These are phyloP conservation scores for Halictus ligatus DNA, from an alignment of 2,888 invertebrate species.

Conservation along the genomic window DNA sequence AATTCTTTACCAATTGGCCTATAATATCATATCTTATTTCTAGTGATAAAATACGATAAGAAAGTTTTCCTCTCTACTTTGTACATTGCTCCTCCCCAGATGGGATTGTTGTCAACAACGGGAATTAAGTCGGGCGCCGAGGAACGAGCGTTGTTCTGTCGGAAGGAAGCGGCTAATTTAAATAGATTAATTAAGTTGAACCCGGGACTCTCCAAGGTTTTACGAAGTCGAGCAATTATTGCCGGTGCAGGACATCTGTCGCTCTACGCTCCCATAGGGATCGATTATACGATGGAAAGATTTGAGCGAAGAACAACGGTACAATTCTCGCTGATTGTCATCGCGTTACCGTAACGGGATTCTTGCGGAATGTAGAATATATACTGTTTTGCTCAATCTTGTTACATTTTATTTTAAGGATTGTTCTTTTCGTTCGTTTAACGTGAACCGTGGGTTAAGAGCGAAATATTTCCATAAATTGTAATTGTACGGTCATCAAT, in stretches of 20 bases:
- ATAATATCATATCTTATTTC: not conserved
- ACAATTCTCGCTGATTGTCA: not conserved
- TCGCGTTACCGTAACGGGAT: constrained; percentile 13
- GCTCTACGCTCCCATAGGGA: constrained; percentile 51
- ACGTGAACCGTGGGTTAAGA: not conserved
- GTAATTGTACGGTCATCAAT: not conserved
- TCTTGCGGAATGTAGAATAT: not conserved
- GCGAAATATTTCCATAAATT: not conserved
- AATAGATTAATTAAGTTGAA: constrained; percentile 69
- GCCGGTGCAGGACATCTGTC: constrained; percentile 58
- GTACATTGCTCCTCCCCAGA: not conserved
- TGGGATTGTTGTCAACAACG: constrained; percentile 34
- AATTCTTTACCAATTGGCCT: not conserved
- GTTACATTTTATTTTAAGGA: not conserved
- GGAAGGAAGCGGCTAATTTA: constrained; percentile 65
- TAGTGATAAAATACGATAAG: not conserved
- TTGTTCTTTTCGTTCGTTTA: not conserved
- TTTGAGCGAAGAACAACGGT: constrained; percentile 15
- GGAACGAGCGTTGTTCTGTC: constrained; percentile 40
- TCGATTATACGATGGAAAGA: constrained; percentile 50
- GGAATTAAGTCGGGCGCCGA: constrained; percentile 33
- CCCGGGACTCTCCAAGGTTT: constrained; percentile 32
- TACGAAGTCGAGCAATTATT: constrained; percentile 62
- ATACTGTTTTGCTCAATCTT: not conserved
- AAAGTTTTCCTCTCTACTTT: constrained; percentile 1